Conservation (phyloP, 1,140 invertebrate species). For the Drosophila kepulauana region DNA sequence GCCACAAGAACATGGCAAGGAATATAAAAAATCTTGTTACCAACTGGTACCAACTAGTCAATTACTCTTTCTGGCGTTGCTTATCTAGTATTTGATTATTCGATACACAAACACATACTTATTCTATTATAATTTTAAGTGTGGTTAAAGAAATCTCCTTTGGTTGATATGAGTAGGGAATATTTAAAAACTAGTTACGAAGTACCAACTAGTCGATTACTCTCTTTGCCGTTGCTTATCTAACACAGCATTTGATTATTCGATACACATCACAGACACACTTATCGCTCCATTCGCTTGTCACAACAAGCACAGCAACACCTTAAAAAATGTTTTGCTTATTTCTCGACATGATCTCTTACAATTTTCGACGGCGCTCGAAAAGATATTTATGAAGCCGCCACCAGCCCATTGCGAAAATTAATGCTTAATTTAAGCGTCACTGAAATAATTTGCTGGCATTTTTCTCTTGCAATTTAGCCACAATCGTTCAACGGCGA, state of each 20-base stretch:
- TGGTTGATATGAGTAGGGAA: no score
- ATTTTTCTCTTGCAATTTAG: slow-evolving; percentile 51
- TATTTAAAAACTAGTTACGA: neutral
- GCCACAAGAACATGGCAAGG: neutral
- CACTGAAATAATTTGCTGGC: slow-evolving; percentile 72
- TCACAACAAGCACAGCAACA: slow-evolving; percentile 69
- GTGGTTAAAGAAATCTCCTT: no score
- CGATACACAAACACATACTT: no score
- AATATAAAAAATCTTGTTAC: no score
- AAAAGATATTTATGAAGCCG: slow-evolving; percentile 64
- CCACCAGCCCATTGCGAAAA: slow-evolving; percentile 53
- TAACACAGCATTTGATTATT: slow-evolving; percentile 35
- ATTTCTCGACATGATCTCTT: slow-evolving; percentile 54
- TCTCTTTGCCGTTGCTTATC: slow-evolving; percentile 33
- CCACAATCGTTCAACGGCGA: slow-evolving; percentile 28
- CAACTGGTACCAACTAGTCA: no score
- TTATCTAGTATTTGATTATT: no score
- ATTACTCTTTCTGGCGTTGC: no score
- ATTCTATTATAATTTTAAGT: no score
- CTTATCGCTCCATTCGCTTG: slow-evolving; percentile 44
- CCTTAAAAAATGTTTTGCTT: slow-evolving; percentile 65
- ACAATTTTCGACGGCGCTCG: slow-evolving; percentile 28
- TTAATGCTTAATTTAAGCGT: slow-evolving; percentile 80
- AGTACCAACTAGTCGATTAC: slow-evolving; percentile 17
- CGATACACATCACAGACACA: slow-evolving; percentile 21